phyloP scores from a whole-genome alignment of 2,888 invertebrate species.

The Zaprionus bogoriensis region DNA sequence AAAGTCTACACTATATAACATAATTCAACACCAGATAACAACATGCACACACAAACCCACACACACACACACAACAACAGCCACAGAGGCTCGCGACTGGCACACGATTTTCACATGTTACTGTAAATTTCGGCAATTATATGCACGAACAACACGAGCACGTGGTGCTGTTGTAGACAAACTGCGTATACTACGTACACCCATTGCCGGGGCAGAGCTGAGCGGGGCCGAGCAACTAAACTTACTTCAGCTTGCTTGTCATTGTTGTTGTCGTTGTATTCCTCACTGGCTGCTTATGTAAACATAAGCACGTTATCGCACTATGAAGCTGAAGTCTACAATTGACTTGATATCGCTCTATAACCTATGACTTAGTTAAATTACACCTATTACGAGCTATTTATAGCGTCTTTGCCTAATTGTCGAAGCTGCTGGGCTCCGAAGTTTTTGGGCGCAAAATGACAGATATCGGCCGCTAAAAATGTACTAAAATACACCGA shows the following conservation, averaged over 20 bases:
- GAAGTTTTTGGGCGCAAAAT: slow-evolving; percentile 39
- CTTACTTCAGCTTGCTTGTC: slow-evolving; percentile 63
- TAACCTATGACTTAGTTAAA: slow-evolving; percentile 42
- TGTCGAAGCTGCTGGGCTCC: slow-evolving; percentile 30
- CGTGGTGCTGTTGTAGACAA: slow-evolving; percentile 43
- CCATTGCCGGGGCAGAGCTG: neutral
- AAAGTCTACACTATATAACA: slow-evolving; percentile 21
- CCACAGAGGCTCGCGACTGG: neutral
- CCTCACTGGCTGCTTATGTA: slow-evolving; percentile 56
- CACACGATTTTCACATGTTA: slow-evolving; percentile 56
- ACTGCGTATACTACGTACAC: slow-evolving; percentile 6
- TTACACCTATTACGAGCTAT: slow-evolving; percentile 32
- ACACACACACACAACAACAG: slow-evolving; percentile 7
- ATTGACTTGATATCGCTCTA: slow-evolving; percentile 28
- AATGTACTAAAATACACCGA: slow-evolving; percentile 30
- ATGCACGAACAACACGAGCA: slow-evolving; percentile 33
- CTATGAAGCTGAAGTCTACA: slow-evolving; percentile 26
- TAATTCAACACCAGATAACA: slow-evolving; percentile 25
- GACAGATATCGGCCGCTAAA: slow-evolving; percentile 2
- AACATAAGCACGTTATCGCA: slow-evolving; percentile 65
- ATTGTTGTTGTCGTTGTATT: slow-evolving; percentile 46
- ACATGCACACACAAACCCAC: slow-evolving; percentile 9
- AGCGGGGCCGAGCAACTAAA: slow-evolving; percentile 12
- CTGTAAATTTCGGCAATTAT: slow-evolving; percentile 58
- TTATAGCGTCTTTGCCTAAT: slow-evolving; percentile 29